Conservation (phyloP, 1,140 invertebrate species). For the Zeugodacus cucurbitae region DNA sequence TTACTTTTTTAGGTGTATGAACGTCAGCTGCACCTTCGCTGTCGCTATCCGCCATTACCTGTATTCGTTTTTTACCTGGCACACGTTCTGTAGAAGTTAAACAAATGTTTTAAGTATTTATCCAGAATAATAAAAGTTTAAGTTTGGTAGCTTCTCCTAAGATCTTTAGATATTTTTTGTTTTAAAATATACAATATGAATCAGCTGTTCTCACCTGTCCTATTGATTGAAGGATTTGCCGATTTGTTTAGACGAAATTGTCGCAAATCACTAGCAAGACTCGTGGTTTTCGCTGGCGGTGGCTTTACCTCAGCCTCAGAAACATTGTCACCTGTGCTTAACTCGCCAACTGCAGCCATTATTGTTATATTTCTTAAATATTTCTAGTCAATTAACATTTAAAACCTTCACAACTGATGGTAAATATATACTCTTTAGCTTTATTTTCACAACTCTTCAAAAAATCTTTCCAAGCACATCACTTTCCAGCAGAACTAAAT, state of each 20-base stretch:
- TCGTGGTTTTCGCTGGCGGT: constrained; percentile 49
- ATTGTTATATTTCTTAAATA: neutral
- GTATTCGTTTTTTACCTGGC: constrained; percentile 62
- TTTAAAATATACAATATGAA: neutral
- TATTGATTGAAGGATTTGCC: constrained; percentile 45
- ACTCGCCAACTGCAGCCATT: constrained; percentile 18
- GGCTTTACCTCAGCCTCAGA: neutral
- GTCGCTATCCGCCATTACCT: constrained; percentile 61
- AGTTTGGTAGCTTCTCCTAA: too few relatives aligned
- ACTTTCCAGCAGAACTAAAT: constrained; percentile 31
- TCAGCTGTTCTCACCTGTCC: constrained; percentile 52
- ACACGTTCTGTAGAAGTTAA: constrained; percentile 54
- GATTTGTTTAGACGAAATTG: constrained; percentile 64
- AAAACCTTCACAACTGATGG: constrained; percentile 1
- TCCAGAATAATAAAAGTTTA: too few relatives aligned
- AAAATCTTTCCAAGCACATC: constrained; percentile 22
- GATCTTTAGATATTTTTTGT: too few relatives aligned
- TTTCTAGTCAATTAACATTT: neutral
- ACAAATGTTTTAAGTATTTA: neutral
- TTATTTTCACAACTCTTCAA: constrained; percentile 33
- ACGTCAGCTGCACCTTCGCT: constrained; percentile 54
- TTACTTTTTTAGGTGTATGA: constrained; percentile 56
- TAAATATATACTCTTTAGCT: constrained; percentile 21
- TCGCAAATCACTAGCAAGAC: constrained; percentile 55
- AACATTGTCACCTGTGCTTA: neutral